Evolutionary conservation across 2,797 vertebrate genomes (phyloP).

Genomic region (Rallus crepitans): DNA sequence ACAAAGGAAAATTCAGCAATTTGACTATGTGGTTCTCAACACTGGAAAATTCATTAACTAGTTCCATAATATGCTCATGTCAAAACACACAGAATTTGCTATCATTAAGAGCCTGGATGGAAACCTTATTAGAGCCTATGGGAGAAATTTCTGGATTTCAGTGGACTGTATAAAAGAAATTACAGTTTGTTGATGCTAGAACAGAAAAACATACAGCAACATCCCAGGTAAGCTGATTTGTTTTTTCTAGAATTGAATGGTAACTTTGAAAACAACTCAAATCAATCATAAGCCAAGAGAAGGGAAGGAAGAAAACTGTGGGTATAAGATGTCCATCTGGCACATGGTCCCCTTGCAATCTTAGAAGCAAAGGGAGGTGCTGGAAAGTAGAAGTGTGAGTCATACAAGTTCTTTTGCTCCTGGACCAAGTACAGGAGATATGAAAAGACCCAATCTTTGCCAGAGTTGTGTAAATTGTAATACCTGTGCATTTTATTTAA

Average conservation of each 20-base stretch:
- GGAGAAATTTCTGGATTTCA: not conserved
- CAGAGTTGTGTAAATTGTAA: not conserved
- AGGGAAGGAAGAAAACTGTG: not conserved
- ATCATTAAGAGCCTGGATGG: not conserved
- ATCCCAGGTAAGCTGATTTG: not conserved
- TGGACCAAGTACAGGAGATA: not conserved
- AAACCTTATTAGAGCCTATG: not conserved
- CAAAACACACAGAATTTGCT: not conserved
- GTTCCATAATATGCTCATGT: not conserved
- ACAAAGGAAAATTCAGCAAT: not conserved
- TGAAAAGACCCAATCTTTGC: not conserved
- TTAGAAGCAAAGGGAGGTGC: not conserved
- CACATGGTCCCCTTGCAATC: not conserved
- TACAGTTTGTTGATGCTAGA: not conserved
- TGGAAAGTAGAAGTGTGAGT: not conserved
- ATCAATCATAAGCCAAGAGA: not conserved
- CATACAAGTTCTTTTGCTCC: not conserved
- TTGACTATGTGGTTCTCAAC: not conserved
- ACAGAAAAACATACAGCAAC: not conserved
- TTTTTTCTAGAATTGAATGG: not conserved
- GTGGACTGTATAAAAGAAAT: not conserved
- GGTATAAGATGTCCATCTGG: not conserved
- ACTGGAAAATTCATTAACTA: not conserved
- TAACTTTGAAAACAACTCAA: not conserved
- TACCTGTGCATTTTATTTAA: not conserved